Conservation (phyloP, 2,888 invertebrate species). For the Tetragonisca angustula region DNA sequence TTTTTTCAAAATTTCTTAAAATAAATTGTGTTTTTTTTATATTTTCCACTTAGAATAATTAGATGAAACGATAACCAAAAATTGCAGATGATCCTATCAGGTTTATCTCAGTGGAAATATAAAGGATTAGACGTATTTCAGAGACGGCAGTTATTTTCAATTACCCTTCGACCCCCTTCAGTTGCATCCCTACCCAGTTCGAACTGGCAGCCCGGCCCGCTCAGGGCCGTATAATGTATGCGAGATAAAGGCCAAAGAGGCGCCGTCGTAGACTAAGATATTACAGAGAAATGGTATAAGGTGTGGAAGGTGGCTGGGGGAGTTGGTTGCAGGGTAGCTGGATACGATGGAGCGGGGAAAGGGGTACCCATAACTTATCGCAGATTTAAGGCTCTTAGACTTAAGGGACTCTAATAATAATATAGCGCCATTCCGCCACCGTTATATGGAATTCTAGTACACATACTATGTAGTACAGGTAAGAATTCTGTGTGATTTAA, state of each 20-base stretch:
- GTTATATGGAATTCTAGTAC: conserved; percentile 80
- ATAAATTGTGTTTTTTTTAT: neutral
- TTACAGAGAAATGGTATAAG: conserved; percentile 83
- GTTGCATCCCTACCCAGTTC: conserved; percentile 57
- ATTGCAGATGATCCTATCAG: conserved; percentile 78
- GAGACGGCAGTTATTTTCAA: conserved; percentile 83
- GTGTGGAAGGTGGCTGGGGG: conserved; percentile 69
- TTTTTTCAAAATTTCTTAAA: neutral
- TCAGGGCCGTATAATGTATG: conserved; percentile 82
- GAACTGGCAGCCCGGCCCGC: conserved; percentile 55
- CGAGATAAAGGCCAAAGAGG: conserved; percentile 83
- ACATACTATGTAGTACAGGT: conserved; percentile 25
- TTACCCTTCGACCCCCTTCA: conserved; percentile 79
- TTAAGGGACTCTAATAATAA: conserved; percentile 85
- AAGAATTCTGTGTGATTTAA: conserved; percentile 37
- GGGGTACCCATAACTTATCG: conserved; percentile 84
- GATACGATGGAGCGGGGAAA: conserved; percentile 64
- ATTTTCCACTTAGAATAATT: neutral
- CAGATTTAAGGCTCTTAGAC: conserved; percentile 85
- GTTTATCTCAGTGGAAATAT: conserved; percentile 80
- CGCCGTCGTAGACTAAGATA: conserved; percentile 83
- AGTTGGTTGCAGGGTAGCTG: conserved; percentile 69
- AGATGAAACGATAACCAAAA: conserved; percentile 7
- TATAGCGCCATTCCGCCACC: conserved; percentile 82
- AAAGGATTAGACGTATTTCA: conserved; percentile 77